A percentile compares a stretch with the other conserved stretches of the same genome.
phyloP scores from a whole-genome alignment of 2,797 vertebrate genomes.

The Uromys caudimaculatus region DNA sequence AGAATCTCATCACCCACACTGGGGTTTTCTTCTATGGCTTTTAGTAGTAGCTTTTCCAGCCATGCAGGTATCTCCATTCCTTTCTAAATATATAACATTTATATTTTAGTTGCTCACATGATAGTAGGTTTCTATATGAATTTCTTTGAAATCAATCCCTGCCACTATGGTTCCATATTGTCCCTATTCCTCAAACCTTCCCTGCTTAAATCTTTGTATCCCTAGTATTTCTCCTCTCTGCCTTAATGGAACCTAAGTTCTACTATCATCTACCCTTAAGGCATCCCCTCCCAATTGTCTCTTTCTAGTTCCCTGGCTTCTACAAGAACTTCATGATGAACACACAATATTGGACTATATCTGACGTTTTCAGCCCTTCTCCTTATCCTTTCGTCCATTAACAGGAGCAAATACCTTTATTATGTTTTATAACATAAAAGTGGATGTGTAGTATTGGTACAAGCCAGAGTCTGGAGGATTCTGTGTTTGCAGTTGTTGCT shows the following conservation, averaged over 20 bases:
- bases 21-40: too few relatives aligned
- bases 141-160: not conserved
- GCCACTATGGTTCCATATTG: too few relatives aligned
- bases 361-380: not conserved
- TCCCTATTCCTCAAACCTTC: too few relatives aligned
- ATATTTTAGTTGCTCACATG: not conserved
- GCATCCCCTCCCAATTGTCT: not conserved
- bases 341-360: not conserved
- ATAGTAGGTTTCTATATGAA: not conserved
- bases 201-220: not conserved
- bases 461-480: not conserved
- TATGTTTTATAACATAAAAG: not conserved
- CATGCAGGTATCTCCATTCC: not conserved
- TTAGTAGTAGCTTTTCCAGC: not conserved
- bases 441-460: not conserved
- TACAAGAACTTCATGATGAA: not conserved
- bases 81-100: not conserved
- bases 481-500: too few relatives aligned
- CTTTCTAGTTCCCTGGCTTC: not conserved
- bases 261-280: not conserved
- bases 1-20: not conserved
- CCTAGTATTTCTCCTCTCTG: not conserved
- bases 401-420: not conserved
- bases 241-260: not conserved
- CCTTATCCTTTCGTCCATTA: not conserved